Conservation (phyloP, 1,140 invertebrate species). For the Caenorhabditis briggsae region DNA sequence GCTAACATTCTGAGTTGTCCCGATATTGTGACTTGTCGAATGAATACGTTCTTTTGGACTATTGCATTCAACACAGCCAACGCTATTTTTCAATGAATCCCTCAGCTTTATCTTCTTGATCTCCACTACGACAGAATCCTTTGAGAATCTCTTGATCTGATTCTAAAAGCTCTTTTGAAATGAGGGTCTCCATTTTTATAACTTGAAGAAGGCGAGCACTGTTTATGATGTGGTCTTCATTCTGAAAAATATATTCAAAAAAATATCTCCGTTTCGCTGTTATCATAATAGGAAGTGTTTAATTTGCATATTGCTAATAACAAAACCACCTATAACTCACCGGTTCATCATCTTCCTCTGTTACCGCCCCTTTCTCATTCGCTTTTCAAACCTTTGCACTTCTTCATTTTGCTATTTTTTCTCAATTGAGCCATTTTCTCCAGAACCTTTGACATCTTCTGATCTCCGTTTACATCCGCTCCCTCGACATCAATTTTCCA, state of each 20-base stretch:
- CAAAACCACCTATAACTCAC: not conserved
- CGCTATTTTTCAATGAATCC: not conserved
- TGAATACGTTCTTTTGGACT: slow-evolving; percentile 4
- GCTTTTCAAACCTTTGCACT: slow-evolving; percentile 28
- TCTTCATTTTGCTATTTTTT: slow-evolving; percentile 37
- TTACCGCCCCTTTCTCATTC: not conserved
- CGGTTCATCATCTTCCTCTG: not conserved
- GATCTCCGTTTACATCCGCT: not conserved
- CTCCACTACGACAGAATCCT: slow-evolving; percentile 33
- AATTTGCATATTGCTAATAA: too few species aligned
- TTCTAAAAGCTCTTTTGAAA: slow-evolving; percentile 21
- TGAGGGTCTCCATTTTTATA: slow-evolving; percentile 1
- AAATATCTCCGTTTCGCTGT: too few species aligned
- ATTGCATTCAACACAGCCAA: not conserved
- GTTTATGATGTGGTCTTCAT: not conserved
- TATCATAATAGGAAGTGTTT: too few species aligned
- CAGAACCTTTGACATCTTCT: slow-evolving; percentile 9
- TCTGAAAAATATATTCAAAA: not conserved
- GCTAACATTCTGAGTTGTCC: slow-evolving; percentile 32
- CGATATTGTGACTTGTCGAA: not conserved
- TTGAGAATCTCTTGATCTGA: slow-evolving; percentile 23
- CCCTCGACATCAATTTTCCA: slow-evolving; percentile 42
- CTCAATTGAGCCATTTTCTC: not conserved
- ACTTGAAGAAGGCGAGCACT: slow-evolving; percentile 32
- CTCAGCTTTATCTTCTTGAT: slow-evolving; percentile 38